Evolutionary conservation across 2,888 invertebrate species (phyloP).

Genomic region (Myathropa florea): DNA sequence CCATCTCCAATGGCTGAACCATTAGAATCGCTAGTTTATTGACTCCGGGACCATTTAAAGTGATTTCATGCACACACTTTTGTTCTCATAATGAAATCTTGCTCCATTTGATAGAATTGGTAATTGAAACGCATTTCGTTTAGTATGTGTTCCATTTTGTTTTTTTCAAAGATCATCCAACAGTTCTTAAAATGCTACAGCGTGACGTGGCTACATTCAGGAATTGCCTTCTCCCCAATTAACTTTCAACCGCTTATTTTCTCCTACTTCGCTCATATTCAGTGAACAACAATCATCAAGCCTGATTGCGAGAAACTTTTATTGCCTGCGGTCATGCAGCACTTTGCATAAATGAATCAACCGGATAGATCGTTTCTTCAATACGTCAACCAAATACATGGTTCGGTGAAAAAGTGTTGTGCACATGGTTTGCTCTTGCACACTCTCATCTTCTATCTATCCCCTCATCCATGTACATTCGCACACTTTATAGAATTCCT

Average conservation of each 20-base stretch:
- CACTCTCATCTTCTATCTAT: too few species aligned
- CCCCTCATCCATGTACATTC: not conserved
- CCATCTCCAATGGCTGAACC: not conserved
- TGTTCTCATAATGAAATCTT: not conserved
- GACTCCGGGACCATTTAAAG: not conserved
- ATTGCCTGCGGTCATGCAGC: not conserved
- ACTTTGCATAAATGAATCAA: not conserved
- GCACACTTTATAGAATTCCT: not conserved
- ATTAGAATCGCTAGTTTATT: not conserved
- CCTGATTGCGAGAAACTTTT: not conserved
- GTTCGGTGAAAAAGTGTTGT: not conserved
- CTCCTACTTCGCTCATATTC: not conserved
- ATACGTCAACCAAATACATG: not conserved
- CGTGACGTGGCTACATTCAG: not conserved
- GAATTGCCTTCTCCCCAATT: not conserved
- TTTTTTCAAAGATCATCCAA: not conserved
- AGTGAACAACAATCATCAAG: not conserved
- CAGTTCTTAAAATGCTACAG: not conserved
- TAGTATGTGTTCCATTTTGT: not conserved
- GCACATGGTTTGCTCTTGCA: not conserved
- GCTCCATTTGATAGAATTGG: not conserved
- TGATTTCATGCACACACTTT: not conserved
- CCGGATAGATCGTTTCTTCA: not conserved
- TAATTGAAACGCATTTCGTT: not conserved
- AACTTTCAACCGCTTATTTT: not conserved